Percentiles rank a stretch among this genome's conserved stretches.
phyloP scores from a whole-genome alignment of 1,140 invertebrate species.

The Bactericera cockerelli region DNA sequence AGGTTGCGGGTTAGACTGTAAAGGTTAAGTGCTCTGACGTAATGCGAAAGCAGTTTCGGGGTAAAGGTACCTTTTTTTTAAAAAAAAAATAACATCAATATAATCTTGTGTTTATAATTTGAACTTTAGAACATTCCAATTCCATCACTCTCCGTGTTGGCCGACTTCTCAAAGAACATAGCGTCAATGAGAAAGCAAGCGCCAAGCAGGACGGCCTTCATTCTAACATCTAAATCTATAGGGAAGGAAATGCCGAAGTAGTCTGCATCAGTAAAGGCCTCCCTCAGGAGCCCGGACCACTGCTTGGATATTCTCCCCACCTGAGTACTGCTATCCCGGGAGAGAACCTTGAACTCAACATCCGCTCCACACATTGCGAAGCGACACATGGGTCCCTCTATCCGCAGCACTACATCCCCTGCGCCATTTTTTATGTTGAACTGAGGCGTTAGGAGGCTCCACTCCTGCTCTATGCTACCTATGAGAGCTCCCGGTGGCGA shows the following conservation, averaged over 20 bases:
- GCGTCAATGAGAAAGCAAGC: constrained; percentile 48
- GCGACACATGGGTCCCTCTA: constrained; percentile 72
- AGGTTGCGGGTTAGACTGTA: no score
- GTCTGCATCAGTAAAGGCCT: constrained; percentile 58
- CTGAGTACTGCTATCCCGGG: constrained; percentile 40
- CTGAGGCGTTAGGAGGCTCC: constrained; percentile 59
- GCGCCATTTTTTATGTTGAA: constrained; percentile 62
- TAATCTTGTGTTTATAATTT: no score
- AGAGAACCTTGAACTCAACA: constrained; percentile 53
- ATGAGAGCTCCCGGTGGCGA: constrained; percentile 53
- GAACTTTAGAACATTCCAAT: no score
- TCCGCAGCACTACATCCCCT: constrained; percentile 57
- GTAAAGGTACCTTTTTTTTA: no score
- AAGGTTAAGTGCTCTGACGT: no score
- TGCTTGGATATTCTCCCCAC: constrained; percentile 64
- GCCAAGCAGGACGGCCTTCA: constrained; percentile 64
- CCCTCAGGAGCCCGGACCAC: constrained; percentile 51
- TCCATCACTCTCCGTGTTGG: no score
- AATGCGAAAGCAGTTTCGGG: no score
- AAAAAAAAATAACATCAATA: no score
- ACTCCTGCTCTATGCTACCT: constrained; percentile 68
- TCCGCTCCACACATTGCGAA: constrained; percentile 60
- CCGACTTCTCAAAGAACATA: background rate
- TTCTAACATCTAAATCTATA: constrained; percentile 59
- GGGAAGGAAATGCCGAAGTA: constrained; percentile 66